Conservation (phyloP, 1,140 invertebrate species). For the Drosophila navojoa region DNA sequence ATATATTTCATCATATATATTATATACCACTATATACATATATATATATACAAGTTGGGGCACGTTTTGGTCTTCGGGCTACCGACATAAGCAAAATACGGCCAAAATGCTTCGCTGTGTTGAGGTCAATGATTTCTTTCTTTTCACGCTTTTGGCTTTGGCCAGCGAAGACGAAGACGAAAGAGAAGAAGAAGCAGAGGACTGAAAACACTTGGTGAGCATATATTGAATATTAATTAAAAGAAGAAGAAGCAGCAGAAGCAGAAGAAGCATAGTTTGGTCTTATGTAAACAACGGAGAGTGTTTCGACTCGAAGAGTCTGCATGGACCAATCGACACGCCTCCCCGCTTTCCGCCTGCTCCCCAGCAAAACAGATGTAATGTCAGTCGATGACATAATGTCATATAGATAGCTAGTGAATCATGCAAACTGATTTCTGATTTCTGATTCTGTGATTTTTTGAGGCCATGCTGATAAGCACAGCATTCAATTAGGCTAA, state of each 20-base stretch:
- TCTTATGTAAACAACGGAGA: constrained; percentile 65
- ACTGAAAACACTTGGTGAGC: constrained; percentile 33
- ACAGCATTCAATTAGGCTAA: constrained; percentile 64
- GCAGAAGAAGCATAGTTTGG: constrained; percentile 19
- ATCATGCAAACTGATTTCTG: constrained; percentile 8
- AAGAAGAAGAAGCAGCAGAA: neutral
- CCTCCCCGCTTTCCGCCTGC: too few relatives aligned
- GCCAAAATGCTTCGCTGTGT: constrained; percentile 63
- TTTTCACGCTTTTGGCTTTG: constrained; percentile 63
- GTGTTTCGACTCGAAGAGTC: constrained; percentile 4
- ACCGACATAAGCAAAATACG: constrained; percentile 71
- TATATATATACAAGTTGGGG: constrained; percentile 18
- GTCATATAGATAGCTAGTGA: constrained; percentile 14
- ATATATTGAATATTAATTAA: constrained; percentile 78
- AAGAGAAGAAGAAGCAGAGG: neutral
- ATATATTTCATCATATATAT: too few relatives aligned
- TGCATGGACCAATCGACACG: constrained; percentile 49
- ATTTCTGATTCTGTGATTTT: constrained; percentile 11
- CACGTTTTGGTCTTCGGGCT: constrained; percentile 45
- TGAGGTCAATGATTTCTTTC: constrained; percentile 77
- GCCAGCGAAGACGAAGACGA: neutral
- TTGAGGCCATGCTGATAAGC: constrained; percentile 52
- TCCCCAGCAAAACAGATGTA: too few relatives aligned
- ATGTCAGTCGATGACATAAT: constrained; percentile 73
- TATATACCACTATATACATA: neutral